Conservation (phyloP, 2,888 invertebrate species). For the Melanargia galathea region DNA sequence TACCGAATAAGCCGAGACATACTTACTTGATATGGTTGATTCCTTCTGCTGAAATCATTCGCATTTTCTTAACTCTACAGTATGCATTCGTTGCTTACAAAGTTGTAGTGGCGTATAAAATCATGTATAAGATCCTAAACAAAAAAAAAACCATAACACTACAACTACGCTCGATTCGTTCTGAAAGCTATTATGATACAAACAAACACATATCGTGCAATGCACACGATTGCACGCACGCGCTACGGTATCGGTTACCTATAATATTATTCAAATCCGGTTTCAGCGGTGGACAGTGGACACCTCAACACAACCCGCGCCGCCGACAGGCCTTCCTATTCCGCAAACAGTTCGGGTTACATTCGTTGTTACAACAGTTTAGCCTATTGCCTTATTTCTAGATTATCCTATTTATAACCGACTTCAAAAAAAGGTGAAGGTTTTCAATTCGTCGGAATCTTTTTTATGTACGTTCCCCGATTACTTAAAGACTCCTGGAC, state of each 20-base stretch:
- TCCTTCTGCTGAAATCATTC: too few relatives aligned
- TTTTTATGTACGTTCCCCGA: too few relatives aligned
- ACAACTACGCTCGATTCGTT: not conserved
- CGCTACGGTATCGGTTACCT: constrained; percentile 28
- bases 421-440: too few relatives aligned
- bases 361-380: constrained; percentile 21
- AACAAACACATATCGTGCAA: not conserved
- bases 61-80: too few relatives aligned
- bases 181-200: not conserved
- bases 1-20: too few relatives aligned
- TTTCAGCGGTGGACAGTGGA: constrained; percentile 35
- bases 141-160: not conserved
- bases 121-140: not conserved
- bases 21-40: too few relatives aligned
- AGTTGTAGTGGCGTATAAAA: not conserved
- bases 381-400: not conserved
- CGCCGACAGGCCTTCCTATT: constrained; percentile 36
- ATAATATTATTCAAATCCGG: constrained; percentile 32
- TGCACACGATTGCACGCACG: constrained; percentile 21
- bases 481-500: too few relatives aligned
- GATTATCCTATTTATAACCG: not conserved
- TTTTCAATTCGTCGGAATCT: too few relatives aligned
- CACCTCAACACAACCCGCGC: constrained; percentile 27
- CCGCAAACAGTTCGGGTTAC: constrained; percentile 36
- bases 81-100: too few relatives aligned